phyloP scores from a whole-genome alignment of 1,140 invertebrate species.

The Drosophila setifemur region DNA sequence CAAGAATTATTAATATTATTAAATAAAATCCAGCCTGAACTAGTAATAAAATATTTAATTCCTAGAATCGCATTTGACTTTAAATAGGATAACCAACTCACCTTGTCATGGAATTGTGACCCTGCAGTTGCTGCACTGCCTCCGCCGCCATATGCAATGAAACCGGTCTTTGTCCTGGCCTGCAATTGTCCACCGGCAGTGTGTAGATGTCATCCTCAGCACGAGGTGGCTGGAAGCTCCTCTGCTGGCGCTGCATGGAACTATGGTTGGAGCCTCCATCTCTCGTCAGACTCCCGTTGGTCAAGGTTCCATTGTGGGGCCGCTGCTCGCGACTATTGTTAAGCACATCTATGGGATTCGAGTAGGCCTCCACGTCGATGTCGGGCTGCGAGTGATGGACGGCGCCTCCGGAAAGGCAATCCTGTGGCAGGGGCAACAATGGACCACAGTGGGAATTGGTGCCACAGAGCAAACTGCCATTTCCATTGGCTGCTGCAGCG shows the following conservation, averaged over 20 bases:
- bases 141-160: conserved; percentile 67
- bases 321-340: conserved; percentile 65
- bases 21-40: no score
- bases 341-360: conserved; percentile 81
- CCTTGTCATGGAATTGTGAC: conserved; percentile 78
- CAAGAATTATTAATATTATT: no score
- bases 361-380: conserved; percentile 80
- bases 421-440: conserved; percentile 65
- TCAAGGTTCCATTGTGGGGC: conserved; percentile 61
- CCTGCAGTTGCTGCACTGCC: conserved; percentile 53
- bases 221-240: conserved; percentile 26
- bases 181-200: conserved; percentile 74
- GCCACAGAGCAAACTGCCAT: conserved; percentile 71
- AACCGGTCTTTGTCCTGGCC: conserved; percentile 56
- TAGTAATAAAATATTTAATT: no score
- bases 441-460: conserved; percentile 62
- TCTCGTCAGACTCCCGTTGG: conserved; percentile 71
- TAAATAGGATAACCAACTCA: no score
- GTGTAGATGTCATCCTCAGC: conserved; percentile 79
- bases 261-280: conserved; percentile 58
- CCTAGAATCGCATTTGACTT: no score
- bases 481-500: conserved; percentile 78
- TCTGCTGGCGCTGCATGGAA: conserved; percentile 49
- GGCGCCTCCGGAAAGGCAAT: conserved; percentile 48
- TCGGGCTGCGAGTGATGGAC: conserved; percentile 19